phyloP scores from a whole-genome alignment of 1,140 invertebrate species.

The Pseudomyrmex sp. region DNA sequence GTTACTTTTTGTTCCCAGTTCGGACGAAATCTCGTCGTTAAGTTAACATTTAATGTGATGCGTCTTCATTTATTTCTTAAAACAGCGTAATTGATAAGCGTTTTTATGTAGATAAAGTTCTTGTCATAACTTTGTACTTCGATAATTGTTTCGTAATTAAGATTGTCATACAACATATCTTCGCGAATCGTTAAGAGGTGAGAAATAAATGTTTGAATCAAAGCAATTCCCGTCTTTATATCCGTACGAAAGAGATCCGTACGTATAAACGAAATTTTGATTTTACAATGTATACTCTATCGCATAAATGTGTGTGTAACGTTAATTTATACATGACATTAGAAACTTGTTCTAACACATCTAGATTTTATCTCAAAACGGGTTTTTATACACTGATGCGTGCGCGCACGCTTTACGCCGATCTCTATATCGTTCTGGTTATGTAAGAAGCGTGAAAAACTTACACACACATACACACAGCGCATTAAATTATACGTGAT shows the following conservation, averaged over 20 bases:
- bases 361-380: slow-evolving; percentile 22
- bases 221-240: slow-evolving; percentile 11
- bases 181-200: neutral
- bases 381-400: neutral
- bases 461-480: neutral
- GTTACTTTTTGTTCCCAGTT: slow-evolving; percentile 68
- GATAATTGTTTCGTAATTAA: slow-evolving; percentile 51
- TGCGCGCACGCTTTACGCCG: neutral
- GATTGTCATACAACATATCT: slow-evolving; percentile 37
- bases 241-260: neutral
- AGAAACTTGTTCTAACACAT: slow-evolving; percentile 35
- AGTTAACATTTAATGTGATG: slow-evolving; percentile 42
- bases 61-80: slow-evolving; percentile 11
- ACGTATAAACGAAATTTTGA: slow-evolving; percentile 5
- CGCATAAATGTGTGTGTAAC: slow-evolving; percentile 9
- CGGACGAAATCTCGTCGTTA: slow-evolving; percentile 59
- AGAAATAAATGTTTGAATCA: neutral
- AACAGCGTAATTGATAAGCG: slow-evolving; percentile 15
- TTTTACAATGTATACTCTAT: slow-evolving; percentile 13
- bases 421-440: slow-evolving; percentile 17
- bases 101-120: slow-evolving; percentile 2
- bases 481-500: slow-evolving; percentile 19
- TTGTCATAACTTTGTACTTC: slow-evolving; percentile 63
- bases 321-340: slow-evolving; percentile 8
- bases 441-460: slow-evolving; percentile 30